Base-by-base conservation (phyloP, 1,140 invertebrate genomes). In the Meteorus sp. region DNA sequence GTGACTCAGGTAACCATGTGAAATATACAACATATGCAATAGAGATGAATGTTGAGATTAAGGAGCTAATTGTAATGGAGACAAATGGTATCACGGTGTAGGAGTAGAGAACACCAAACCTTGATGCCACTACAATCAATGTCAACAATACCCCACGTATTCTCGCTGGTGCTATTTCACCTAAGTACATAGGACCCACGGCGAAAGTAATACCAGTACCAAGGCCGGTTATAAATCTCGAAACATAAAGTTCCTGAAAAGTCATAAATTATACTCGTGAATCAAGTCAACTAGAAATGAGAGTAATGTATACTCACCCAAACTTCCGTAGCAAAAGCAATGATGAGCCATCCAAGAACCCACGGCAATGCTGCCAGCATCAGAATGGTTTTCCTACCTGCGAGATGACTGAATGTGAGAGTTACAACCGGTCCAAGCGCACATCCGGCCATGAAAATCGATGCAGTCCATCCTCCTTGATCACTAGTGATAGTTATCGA, bases 1-100 rank as follows among this genome's bases (percentile, higher is more conserved):
- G 90, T 6, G 89, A 88, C 74, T 92, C 90, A 0, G 89, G 89
- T 73, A 90, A 81, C 57, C 83, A 84, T 22, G 82, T 77, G 67
- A 88, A 85, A 2, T 79, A 79, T 1, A 86, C 55, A 0, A 85
- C 72, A 53, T 86, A 85, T 1, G 87, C 60, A 1, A 85, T 73
- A 0, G 86, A 79, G 31, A 83, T 66, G 0, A 74, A 60, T 31
- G 83, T 74, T 25, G 82, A 83, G 31, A 84, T 77, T 29, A 82
- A 73, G 0, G 84, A 81, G 2, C 84, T 71, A 4, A 83, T 80
- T 17, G 81, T 76, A 35, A 83, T 83, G 20, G 80, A 83, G 0
- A 84, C 77, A 61, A 81, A 83, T 1, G 84, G 77, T 3, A 87
- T 87, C 22, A 89, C 76, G 27, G 79, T 74, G 72, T 88, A 89